Evolutionary conservation across 2,113 vertebrate species (phyloP).

Genomic region (Chiloscyllium plagiosum): DNA sequence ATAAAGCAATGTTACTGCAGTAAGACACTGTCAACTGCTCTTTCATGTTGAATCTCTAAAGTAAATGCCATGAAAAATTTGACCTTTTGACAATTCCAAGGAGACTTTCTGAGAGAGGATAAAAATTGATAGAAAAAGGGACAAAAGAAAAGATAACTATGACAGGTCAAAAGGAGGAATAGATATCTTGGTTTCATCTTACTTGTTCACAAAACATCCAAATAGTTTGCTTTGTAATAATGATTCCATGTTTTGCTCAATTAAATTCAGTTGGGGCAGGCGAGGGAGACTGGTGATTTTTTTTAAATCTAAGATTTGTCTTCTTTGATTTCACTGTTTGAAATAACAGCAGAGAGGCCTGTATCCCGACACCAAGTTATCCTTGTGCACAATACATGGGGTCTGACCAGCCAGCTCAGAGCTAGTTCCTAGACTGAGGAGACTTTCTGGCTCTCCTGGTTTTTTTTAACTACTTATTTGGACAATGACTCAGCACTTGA

Average conservation of each 20-base stretch:
- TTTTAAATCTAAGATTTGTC: background rate
- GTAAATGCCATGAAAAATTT: constrained; percentile 27
- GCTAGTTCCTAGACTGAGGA: no score
- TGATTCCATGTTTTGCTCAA: background rate
- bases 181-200: background rate
- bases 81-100: constrained; percentile 16
- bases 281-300: background rate
- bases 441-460: no score
- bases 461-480: no score
- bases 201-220: background rate
- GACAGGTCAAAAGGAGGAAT: background rate
- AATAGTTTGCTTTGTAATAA: background rate
- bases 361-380: no score
- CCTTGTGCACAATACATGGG: no score
- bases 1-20: constrained; percentile 16
- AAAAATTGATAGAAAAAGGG: background rate
- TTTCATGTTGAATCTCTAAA: constrained; percentile 21
- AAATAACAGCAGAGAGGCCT: background rate
- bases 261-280: background rate
- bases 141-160: no score
- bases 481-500: no score
- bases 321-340: background rate
- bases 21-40: background rate
- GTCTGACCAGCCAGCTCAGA: no score
- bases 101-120: background rate